Conservation (phyloP, 1,140 invertebrate genomes). For the Lasioglossum baleicum region DNA sequence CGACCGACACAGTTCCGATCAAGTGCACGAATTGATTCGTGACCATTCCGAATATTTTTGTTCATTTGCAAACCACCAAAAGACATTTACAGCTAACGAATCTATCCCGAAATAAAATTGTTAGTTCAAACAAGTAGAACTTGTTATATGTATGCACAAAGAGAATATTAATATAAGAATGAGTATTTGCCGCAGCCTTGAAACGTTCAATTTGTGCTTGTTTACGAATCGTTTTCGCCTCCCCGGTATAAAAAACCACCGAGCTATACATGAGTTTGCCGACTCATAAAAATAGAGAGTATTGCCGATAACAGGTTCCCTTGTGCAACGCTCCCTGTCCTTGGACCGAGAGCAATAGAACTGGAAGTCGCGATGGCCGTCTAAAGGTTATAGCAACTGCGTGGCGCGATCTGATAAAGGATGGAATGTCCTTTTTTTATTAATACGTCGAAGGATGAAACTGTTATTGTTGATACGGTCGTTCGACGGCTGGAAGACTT, state of each 20-base stretch:
- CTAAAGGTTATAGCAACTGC: constrained; percentile 1
- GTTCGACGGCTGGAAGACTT: background rate
- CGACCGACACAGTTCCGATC: too few species aligned
- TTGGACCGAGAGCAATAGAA: constrained; percentile 38
- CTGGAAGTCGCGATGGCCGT: constrained; percentile 5
- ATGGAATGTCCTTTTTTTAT: background rate
- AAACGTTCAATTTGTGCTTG: too few species aligned
- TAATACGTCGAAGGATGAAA: background rate
- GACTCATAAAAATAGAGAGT: constrained; percentile 60
- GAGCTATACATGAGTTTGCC: constrained; percentile 40
- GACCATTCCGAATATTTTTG: too few species aligned
- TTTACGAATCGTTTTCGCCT: constrained; percentile 43
- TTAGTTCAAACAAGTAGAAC: too few species aligned
- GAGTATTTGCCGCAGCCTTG: too few species aligned
- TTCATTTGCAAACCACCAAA: too few species aligned
- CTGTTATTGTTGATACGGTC: background rate
- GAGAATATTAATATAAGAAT: too few species aligned
- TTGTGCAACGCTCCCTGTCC: constrained; percentile 32
- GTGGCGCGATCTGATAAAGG: constrained; percentile 11
- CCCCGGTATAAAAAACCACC: constrained; percentile 45
- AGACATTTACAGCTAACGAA: too few species aligned
- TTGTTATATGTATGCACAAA: too few species aligned
- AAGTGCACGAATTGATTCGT: too few species aligned
- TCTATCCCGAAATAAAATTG: too few species aligned
- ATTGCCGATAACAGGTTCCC: constrained; percentile 56